Evolutionary conservation across 2,113 vertebrate species (phyloP).

Genomic region (Malurus alboscapulatus): DNA sequence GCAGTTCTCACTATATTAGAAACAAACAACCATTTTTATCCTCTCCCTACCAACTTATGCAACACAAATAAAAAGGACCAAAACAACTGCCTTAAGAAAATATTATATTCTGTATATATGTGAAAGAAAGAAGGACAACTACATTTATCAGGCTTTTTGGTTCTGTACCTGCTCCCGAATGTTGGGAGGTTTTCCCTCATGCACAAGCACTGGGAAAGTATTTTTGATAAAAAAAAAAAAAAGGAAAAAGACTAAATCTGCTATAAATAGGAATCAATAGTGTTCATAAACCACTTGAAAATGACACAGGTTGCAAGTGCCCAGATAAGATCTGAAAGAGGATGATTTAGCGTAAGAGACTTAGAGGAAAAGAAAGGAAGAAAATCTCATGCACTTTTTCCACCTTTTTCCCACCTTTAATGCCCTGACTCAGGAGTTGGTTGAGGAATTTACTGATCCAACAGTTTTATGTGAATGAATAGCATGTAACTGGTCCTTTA

Average conservation of each 20-base stretch:
- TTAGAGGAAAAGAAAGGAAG: neutral
- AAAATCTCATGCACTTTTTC: neutral
- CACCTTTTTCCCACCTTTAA: neutral
- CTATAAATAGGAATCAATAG: neutral
- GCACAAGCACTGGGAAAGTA: neutral
- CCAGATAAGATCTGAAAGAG: neutral
- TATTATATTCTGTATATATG: neutral
- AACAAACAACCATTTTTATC: neutral
- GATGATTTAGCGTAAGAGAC: neutral
- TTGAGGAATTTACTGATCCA: neutral
- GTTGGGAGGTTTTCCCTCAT: neutral
- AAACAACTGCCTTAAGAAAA: neutral
- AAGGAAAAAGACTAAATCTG: neutral
- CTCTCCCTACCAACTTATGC: neutral
- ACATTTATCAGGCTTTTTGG: neutral
- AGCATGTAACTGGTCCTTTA: neutral
- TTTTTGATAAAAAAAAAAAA: neutral
- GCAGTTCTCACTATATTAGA: neutral
- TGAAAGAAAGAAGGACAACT: neutral
- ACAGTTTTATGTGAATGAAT: neutral
- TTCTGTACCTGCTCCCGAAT: neutral
- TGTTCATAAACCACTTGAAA: neutral
- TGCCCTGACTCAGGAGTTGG: neutral
- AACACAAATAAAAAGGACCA: neutral
- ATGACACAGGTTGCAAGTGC: fast-evolving